Percentiles rank a stretch among this genome's conserved stretches.
These are phyloP conservation scores for Brachionus koreanus DNA, from an alignment of 1,140 invertebrate genomes.

Conservation along the genomic window DNA sequence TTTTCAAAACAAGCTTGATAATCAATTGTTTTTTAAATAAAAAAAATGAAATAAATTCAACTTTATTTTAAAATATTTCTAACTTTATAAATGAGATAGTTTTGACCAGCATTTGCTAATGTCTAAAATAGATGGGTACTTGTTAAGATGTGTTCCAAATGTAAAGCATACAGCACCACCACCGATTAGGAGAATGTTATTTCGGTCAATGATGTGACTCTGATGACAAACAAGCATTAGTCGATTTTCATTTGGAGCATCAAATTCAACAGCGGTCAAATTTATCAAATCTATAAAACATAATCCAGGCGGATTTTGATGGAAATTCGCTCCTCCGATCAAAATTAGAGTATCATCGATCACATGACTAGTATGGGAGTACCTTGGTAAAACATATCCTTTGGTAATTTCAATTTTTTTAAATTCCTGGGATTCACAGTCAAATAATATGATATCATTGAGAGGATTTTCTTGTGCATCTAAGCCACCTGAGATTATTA, in stretches of 20 bases:
- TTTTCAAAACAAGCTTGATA: too few relatives aligned
- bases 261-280: slow-evolving; percentile 51
- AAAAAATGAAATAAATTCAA: not conserved
- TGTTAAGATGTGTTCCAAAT: slow-evolving; percentile 62
- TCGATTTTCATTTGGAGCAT: slow-evolving; percentile 50
- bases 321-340: slow-evolving; percentile 57
- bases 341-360: slow-evolving; percentile 53
- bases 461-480: slow-evolving; percentile 50
- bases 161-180: slow-evolving; percentile 64
- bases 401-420: slow-evolving; percentile 45
- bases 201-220: slow-evolving; percentile 51
- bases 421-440: slow-evolving; percentile 49
- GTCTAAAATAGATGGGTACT: slow-evolving; percentile 1
- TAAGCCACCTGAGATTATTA: slow-evolving; percentile 57
- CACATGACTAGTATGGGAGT: slow-evolving; percentile 56
- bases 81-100: not conserved
- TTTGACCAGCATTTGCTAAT: slow-evolving; percentile 5
- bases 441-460: slow-evolving; percentile 51
- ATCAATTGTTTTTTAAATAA: too few relatives aligned
- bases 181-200: slow-evolving; percentile 55
- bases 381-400: slow-evolving; percentile 49
- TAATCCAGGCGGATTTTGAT: slow-evolving; percentile 54
- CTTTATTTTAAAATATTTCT: too few relatives aligned
- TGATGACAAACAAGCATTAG: slow-evolving; percentile 59
- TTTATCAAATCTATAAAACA: slow-evolving; percentile 55